These are phyloP conservation scores for Heliocidaris erythrogramma DNA, from an alignment of 35 echinoderm and acorn worm species.

Conservation along the genomic window DNA sequence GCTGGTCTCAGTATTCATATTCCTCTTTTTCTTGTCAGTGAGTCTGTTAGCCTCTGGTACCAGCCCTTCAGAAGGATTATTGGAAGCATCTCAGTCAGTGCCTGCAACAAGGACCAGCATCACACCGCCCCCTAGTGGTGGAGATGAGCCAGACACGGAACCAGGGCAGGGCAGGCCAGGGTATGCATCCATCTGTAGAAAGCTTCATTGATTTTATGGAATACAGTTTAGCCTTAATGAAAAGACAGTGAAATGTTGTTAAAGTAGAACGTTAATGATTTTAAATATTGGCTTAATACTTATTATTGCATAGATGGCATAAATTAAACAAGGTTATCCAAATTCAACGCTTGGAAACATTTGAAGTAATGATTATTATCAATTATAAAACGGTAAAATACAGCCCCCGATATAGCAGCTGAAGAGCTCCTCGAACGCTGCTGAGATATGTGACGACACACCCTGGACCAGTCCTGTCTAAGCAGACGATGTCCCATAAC, in stretches of 20 bases:
- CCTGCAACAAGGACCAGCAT: conserved; percentile 27
- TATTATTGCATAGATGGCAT: too few relatives aligned
- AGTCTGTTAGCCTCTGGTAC: background rate
- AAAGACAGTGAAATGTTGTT: background rate
- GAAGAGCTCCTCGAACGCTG: too few relatives aligned
- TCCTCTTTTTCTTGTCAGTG: background rate
- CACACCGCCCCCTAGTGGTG: conserved; percentile 50
- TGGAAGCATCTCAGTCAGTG: conserved; percentile 17
- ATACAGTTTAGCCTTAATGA: background rate
- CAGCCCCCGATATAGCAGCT: too few relatives aligned
- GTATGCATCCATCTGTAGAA: background rate
- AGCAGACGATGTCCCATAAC: too few relatives aligned
- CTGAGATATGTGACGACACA: too few relatives aligned
- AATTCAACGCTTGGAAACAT: too few relatives aligned
- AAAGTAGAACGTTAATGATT: too few relatives aligned
- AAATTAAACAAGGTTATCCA: too few relatives aligned
- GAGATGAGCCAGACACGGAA: conserved; percentile 43
- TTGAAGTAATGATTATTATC: too few relatives aligned
- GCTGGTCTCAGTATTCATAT: background rate
- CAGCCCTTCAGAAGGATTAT: conserved; percentile 32
- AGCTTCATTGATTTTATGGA: background rate
- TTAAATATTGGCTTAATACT: too few relatives aligned
- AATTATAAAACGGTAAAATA: too few relatives aligned
- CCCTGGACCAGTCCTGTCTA: too few relatives aligned
- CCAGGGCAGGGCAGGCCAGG: background rate